phyloP scores from a whole-genome alignment of 2,888 invertebrate species.

The Drosophila picticornis region DNA sequence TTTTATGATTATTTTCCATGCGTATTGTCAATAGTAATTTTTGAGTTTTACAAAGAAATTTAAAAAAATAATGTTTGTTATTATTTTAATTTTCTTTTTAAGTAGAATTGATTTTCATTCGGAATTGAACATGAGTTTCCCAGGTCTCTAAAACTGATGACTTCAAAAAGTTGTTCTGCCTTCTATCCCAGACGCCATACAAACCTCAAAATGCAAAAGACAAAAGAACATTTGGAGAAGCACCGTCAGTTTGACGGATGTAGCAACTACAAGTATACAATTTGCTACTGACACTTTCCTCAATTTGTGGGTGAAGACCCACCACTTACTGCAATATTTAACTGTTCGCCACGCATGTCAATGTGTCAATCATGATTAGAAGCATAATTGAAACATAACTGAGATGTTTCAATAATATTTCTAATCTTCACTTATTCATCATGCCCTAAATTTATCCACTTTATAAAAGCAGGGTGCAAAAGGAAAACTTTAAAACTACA shows the following conservation, averaged over 20 bases:
- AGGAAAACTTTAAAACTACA: slow-evolving; percentile 8
- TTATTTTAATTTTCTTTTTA: background rate
- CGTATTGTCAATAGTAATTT: background rate
- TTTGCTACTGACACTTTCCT: background rate
- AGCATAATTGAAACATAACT: background rate
- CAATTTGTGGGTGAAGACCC: background rate
- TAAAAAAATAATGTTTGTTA: background rate
- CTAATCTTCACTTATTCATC: background rate
- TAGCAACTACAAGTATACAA: background rate
- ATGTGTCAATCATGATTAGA: background rate
- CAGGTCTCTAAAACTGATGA: background rate
- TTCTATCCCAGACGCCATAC: background rate
- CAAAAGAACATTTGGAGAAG: background rate
- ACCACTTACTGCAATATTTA: background rate
- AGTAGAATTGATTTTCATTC: background rate
- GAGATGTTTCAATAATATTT: background rate
- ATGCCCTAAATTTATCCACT: background rate
- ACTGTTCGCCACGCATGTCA: background rate
- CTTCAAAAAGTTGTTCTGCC: background rate
- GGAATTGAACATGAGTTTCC: background rate
- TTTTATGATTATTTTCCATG: background rate
- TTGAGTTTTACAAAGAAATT: background rate
- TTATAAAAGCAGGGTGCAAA: slow-evolving; percentile 3
- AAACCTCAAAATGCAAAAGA: background rate
- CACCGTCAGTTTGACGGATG: background rate